Base-by-base conservation (phyloP, 2,888 invertebrate species). In the Diarsia dahlii region DNA sequence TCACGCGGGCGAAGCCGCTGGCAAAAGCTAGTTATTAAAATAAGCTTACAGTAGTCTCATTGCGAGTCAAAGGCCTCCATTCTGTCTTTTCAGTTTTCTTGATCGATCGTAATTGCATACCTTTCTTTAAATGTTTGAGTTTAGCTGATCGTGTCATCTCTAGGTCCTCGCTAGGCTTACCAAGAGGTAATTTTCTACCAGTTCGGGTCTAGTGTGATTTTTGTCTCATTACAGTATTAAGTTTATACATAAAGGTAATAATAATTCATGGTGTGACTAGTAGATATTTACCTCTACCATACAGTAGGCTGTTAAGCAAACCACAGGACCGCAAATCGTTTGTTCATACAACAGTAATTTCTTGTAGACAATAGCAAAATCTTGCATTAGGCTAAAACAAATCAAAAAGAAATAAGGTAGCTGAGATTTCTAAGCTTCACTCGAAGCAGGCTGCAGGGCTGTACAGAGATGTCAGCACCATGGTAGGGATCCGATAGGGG, bases 321-420 rank as follows among this genome's bases (percentile, higher is more conserved):
- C 87, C n/a, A 93, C 84, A 58, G 92, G 92, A 46, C 90, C 90
- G 46, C 86, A 87, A 75, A 88, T 71, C 75, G 88, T 84, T 88
- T 95, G 93, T 85, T 94, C 94, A 77, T 88, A 94, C 88, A 94
- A 90, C 65, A 94, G 82, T 66, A 92, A 81, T 86, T 94, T 95
- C 84, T 91, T 94, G 75, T 91, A 92, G n/a, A 94, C 93, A 67
- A 69, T 78, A 1, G 92, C 90, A 73, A 91, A 94, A 75, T 91
- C 89, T 54, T 92, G 84, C 74, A 93, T 15, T 39, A 66, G 13
- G 13, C 48, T 34, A 10, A 58, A 15, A n/a, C 13, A 45, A 45
- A 63, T 12, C 13, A 62, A 39, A 45, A 13, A 45, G 12, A 12
- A 39, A 10, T 39, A 5, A 54, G n/a, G n/a, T 10, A 39, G 6